Percentiles rank a stretch among this genome's conserved stretches.
Conservation (phyloP, 1,140 invertebrate species). For the Trichonephila clavipes region DNA sequence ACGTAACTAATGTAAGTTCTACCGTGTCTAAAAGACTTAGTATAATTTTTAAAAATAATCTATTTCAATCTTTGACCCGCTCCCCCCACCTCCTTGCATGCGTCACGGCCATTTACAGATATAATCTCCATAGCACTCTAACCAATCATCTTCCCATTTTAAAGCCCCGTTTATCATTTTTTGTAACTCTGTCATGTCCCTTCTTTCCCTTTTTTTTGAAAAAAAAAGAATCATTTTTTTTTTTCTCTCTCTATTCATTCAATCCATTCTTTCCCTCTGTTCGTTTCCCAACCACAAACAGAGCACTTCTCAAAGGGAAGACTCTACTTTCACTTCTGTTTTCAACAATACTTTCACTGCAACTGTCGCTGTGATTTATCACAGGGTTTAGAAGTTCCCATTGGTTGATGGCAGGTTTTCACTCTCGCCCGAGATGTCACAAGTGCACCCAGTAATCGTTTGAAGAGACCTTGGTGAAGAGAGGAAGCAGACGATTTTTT, state of each 20-base stretch:
- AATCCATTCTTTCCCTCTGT: neutral
- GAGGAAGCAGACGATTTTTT: too few species aligned
- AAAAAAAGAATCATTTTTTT: neutral
- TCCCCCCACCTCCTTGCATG: neutral
- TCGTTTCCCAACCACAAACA: neutral
- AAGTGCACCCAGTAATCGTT: neutral
- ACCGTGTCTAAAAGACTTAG: too few species aligned
- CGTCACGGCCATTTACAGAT: neutral
- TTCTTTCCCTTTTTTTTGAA: neutral
- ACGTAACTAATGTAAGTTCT: too few species aligned
- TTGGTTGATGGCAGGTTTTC: neutral
- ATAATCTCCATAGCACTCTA: neutral
- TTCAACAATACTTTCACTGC: neutral
- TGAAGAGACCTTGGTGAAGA: neutral
- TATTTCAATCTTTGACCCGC: too few species aligned
- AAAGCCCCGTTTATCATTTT: neutral
- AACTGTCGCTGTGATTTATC: slow-evolving; percentile 20
- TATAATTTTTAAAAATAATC: too few species aligned
- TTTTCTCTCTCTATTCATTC: neutral
- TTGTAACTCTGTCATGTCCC: neutral
- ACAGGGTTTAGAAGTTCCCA: neutral
- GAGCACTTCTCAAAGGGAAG: neutral
- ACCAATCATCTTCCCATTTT: neutral
- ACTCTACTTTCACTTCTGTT: neutral
- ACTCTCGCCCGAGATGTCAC: neutral